These are phyloP conservation scores for Hexactinellida sp. DNA, from an alignment of 37 sponge, comb jelly and placozoan species.

Conservation along the genomic window DNA sequence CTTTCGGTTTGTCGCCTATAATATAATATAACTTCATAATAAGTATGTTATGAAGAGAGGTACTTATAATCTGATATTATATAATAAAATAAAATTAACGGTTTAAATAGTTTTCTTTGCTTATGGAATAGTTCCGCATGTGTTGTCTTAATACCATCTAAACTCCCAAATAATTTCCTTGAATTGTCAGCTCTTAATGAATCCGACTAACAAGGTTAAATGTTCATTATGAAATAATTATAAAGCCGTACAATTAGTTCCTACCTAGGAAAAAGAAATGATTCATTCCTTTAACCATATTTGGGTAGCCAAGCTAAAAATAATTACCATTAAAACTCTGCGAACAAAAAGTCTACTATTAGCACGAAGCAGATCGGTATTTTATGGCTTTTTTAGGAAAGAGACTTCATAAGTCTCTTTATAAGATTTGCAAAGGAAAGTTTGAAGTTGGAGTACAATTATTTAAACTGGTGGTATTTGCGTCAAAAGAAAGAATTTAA, in stretches of 20 bases:
- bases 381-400: not conserved
- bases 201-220: too few species aligned
- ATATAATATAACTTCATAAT: not conserved
- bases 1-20: not conserved
- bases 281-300: not conserved
- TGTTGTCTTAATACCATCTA: too few species aligned
- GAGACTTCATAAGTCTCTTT: not conserved
- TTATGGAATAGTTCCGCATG: too few species aligned
- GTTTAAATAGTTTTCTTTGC: too few species aligned
- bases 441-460: not conserved
- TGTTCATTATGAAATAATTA: not conserved
- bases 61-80: too few species aligned
- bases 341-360: not conserved
- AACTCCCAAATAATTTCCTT: too few species aligned
- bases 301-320: not conserved
- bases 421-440: not conserved
- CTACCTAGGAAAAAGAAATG: not conserved
- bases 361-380: not conserved
- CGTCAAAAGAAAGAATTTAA: slow-evolving; percentile 3
- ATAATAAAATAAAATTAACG: too few species aligned
- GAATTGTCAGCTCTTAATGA: too few species aligned
- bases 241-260: not conserved
- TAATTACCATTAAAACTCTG: not conserved
- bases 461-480: not conserved
- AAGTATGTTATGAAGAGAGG: not conserved